Conservation (phyloP, 2,797 vertebrate species). For the Buphagus erythrorhynchus region DNA sequence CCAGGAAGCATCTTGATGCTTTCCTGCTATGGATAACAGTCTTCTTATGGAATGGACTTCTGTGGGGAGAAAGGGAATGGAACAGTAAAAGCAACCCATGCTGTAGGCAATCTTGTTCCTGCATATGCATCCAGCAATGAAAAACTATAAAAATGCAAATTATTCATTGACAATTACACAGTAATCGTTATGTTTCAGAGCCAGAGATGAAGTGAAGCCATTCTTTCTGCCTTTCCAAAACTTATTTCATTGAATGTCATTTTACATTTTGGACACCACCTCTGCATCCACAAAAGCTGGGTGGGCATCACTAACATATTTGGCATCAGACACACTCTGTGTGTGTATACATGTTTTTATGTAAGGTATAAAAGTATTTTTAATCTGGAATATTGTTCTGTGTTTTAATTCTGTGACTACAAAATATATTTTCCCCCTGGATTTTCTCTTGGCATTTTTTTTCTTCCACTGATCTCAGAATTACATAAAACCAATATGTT, state of each 20-base stretch:
- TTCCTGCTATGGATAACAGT: background rate
- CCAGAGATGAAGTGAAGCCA: background rate
- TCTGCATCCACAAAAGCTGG: background rate
- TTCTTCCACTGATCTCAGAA: background rate
- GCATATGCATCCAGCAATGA: background rate
- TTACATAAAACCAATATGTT: background rate
- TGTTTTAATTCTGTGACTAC: background rate
- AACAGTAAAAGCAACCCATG: background rate
- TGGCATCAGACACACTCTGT: background rate
- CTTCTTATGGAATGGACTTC: background rate
- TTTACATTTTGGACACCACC: background rate
- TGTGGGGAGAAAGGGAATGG: background rate
- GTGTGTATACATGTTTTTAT: rapidly evolving
- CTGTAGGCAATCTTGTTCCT: background rate
- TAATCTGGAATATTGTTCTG: background rate
- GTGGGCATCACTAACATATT: background rate
- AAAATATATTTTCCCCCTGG: background rate
- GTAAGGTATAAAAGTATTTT: background rate
- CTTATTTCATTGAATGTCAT: background rate
- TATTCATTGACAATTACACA: background rate
- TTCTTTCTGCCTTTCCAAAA: background rate
- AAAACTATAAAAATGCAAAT: background rate
- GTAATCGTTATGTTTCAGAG: background rate
- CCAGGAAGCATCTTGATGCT: background rate
- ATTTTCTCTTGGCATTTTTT: background rate